phyloP scores from a whole-genome alignment of 2,113 vertebrate genomes.

The Psophia crepitans region DNA sequence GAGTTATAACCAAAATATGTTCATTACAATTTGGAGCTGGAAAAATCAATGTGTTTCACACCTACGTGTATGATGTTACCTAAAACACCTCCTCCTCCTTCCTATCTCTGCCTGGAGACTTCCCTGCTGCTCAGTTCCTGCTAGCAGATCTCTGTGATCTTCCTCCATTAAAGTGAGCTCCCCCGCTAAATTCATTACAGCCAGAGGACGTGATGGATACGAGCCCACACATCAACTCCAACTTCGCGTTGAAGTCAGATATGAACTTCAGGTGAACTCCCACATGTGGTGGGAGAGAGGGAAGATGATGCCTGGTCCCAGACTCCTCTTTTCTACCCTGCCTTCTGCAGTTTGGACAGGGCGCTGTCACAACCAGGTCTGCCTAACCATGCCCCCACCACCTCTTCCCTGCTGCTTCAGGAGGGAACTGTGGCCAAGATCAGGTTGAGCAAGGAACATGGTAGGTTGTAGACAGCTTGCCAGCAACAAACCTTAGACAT shows the following conservation, averaged over 20 bases:
- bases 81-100: conserved; percentile 54
- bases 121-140: conserved; percentile 51
- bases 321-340: background rate
- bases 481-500: background rate
- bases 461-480: background rate
- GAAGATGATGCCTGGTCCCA: background rate
- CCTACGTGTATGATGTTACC: background rate
- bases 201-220: background rate
- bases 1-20: background rate
- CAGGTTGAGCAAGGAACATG: background rate
- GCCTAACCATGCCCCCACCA: background rate
- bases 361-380: background rate
- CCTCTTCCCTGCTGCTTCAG: background rate
- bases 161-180: conserved; percentile 43
- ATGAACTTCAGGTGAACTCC: conserved; percentile 27
- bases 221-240: conserved; percentile 30
- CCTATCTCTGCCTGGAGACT: conserved; percentile 51
- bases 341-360: background rate
- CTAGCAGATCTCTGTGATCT: conserved; percentile 42
- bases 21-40: background rate
- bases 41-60: conserved; percentile 34
- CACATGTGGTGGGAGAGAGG: background rate
- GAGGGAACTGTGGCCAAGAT: background rate
- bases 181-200: conserved; percentile 11
- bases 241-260: background rate